Conservation (phyloP, 2,888 invertebrate species). For the Erebia aethiops region DNA sequence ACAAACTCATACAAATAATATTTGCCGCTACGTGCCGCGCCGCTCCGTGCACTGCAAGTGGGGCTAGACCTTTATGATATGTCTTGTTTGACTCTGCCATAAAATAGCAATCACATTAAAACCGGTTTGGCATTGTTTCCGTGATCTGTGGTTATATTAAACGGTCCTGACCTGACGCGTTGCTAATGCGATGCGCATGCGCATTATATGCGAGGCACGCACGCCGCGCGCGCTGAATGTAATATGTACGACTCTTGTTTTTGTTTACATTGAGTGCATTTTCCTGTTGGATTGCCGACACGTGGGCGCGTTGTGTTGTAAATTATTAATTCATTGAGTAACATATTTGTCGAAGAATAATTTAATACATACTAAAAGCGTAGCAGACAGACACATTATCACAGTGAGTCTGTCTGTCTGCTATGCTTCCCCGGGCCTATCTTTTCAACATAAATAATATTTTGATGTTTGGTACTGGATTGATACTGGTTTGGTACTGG, state of each 20-base stretch:
- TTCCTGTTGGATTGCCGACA: constrained; percentile 37
- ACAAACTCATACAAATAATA: too few species aligned
- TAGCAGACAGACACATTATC: too few species aligned
- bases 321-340: constrained; percentile 22
- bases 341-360: too few species aligned
- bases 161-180: constrained; percentile 21
- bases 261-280: constrained; percentile 42
- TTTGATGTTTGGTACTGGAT: too few species aligned
- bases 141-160: constrained; percentile 11
- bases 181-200: constrained; percentile 25
- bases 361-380: too few species aligned
- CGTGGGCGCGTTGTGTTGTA: constrained; percentile 32
- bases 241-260: constrained; percentile 38
- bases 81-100: neutral
- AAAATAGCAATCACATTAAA: neutral
- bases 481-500: too few species aligned
- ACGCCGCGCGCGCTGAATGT: constrained; percentile 38
- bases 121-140: neutral
- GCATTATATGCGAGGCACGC: constrained; percentile 32
- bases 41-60: too few species aligned
- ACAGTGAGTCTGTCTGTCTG: too few species aligned
- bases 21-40: too few species aligned
- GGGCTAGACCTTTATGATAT: too few species aligned
- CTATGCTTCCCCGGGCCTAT: too few species aligned
- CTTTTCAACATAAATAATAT: too few species aligned